A percentile compares a stretch with the other conserved stretches of the same genome.
Evolutionary conservation across 1,140 invertebrate species (phyloP).

Genomic region (Tetragnatha versicolor): DNA sequence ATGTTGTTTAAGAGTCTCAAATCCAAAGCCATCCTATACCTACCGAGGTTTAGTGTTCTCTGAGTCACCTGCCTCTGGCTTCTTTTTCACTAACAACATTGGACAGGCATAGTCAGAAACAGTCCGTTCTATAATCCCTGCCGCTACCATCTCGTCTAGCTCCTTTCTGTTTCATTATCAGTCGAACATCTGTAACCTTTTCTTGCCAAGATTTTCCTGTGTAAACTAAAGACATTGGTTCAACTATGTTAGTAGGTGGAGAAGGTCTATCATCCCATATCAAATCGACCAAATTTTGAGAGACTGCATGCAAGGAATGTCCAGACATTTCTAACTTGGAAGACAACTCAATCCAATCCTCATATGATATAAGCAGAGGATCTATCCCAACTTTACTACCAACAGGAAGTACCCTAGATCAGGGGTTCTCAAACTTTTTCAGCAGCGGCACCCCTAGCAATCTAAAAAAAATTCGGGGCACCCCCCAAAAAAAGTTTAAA

Average conservation of each 20-base stretch:
- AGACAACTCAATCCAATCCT: conserved; percentile 73
- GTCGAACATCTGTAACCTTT: conserved; percentile 75
- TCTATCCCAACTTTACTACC: conserved; percentile 83
- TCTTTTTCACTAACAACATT: no score
- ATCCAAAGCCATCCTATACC: no score
- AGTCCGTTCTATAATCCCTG: no score
- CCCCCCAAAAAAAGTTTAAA: no score
- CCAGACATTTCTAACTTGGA: conserved; percentile 70
- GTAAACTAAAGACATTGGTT: conserved; percentile 73
- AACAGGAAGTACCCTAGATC: conserved; percentile 74
- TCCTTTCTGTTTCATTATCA: conserved; percentile 77
- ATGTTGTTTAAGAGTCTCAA: no score
- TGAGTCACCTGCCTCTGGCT: no score
- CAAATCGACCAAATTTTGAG: conserved; percentile 83
- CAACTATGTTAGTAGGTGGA: conserved; percentile 71
- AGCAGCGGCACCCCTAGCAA: no score
- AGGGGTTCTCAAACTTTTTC: no score
- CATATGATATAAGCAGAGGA: conserved; percentile 77
- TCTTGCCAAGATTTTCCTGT: conserved; percentile 73
- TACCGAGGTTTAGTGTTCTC: no score
- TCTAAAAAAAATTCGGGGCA: no score
- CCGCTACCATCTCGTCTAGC: no score
- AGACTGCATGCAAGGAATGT: conserved; percentile 74
- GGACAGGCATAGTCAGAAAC: no score
- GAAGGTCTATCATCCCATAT: conserved; percentile 75